Evolutionary conservation across 2,888 invertebrate genomes (phyloP).

Genomic region (Xestoiulus laeticollis): DNA sequence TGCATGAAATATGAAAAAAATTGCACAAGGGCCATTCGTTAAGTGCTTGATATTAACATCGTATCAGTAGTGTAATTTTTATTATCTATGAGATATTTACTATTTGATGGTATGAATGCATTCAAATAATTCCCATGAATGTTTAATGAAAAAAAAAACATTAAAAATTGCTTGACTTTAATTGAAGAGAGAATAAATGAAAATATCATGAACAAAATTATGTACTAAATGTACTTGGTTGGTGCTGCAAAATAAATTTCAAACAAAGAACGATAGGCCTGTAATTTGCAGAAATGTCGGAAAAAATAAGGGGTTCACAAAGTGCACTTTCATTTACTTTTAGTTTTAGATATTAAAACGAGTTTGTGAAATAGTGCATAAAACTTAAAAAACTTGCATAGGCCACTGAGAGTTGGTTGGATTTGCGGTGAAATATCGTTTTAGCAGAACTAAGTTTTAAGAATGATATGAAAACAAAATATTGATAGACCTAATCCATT

Average conservation of each 20-base stretch:
- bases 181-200: background rate
- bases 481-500: background rate
- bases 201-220: slow-evolving; percentile 11
- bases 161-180: background rate
- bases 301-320: slow-evolving; percentile 24
- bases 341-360: background rate
- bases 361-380: background rate
- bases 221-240: background rate
- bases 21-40: background rate
- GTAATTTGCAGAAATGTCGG: background rate
- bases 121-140: background rate
- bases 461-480: background rate
- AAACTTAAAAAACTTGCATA: background rate
- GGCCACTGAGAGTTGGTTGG: background rate
- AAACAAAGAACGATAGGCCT: background rate
- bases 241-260: background rate
- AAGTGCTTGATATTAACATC: background rate
- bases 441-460: background rate
- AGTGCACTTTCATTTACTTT: slow-evolving; percentile 39
- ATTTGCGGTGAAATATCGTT: background rate
- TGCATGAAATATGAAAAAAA: no score
- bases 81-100: background rate
- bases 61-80: background rate
- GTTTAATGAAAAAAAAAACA: background rate
- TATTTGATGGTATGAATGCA: background rate